Base-by-base conservation (phyloP, 2,113 vertebrate genomes). In the Ondatra zibethicus region DNA sequence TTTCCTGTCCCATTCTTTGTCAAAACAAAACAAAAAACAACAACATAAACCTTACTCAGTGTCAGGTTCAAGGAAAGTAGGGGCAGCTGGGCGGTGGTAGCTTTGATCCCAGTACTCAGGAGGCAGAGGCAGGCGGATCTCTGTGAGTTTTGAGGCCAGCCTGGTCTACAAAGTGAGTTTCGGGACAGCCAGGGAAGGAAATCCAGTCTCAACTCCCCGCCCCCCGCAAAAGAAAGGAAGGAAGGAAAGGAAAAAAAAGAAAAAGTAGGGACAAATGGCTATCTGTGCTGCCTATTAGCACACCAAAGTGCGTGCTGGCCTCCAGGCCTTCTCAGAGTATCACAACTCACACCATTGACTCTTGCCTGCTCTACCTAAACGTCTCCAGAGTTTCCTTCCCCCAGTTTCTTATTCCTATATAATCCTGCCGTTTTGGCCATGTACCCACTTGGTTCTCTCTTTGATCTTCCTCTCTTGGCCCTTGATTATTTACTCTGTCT, bases 1-100 rank as follows among this genome's bases (percentile, higher is more conserved):
- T 84, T 92, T 94, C 65, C 42, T 36, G 42, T 47, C 21, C 29
- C 73, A 39, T 80, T 92, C 75, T 81, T 90, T 90, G 50, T 92
- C 81, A 65, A 0, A 80, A n/a, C 33, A 47, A 77, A 58, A 4
- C 25, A 42, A 84, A 63, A 14, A 73, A 75, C 10, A 75, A 45
- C 21, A 76, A 29, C n/a, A 17, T 31, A 45, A 85, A 19, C 25
- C 58, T 45, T 42, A 61, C 27, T 85, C 58, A 82, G 36, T 61
- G 80, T 84, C 55, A 42, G n/a, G 1, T 84, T 12, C 55, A 84
- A 39, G 58, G 52, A n/a, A n/a, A n/a, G 36, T 4, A 39, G n/a
- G 55, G n/a, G 27, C 80, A 61, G 70, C 17, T 21, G 36, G 70
- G 36, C 7, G 0, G 70, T 72, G 17, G 70, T n/a, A 3, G 36